Base-by-base conservation (phyloP, 1,140 invertebrate species). In the Trichonephila clavata region DNA sequence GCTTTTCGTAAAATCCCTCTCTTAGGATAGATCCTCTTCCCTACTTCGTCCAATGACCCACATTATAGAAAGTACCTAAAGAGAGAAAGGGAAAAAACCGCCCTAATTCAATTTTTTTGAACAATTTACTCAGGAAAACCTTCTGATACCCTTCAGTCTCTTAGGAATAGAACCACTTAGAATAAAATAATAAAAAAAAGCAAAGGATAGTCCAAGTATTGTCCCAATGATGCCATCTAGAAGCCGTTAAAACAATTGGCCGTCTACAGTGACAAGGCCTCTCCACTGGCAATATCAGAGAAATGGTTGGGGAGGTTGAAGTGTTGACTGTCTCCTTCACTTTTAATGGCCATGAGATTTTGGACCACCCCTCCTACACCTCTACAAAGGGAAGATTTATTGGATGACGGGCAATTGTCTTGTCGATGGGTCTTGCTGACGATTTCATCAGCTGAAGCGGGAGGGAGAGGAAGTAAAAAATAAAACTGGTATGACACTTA, bases 221-320 rank as follows among this genome's bases (percentile, higher is more conserved):
- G 43, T 84, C 43, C 18, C 43, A 84, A 84, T 27, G 83, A 60
- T 59, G 83, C 83, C 83, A 84, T 84, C 21, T 84, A 84, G 83
- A 4, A 50, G 83, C 27, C 83, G 57, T 84, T 84, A 84, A 84
- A 84, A 84, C 83, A 84, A 84, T 84, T 84, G 83, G 27, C 50
- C 83, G 57, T 59, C 21, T 60, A n/a, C 50, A 50, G 20, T 57
- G 43, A 59, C 57, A 77, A 77, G 71, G 27, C 32, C 71, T 27
- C 71, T 77, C 13, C 71, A 32, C 16, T 2, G 32, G 71, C 71
- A 77, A 77, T 77, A 77, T 77, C 71, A 77, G 71, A 77, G 71
- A 77, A 77, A 77, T 77, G 71, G 71, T 77, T 77, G 71, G 71
- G 71, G 71, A 39, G 71, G 27, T 39, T 77, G 27, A 32, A 77